Base-by-base conservation (phyloP, 1,140 invertebrate species). In the Drosophila equinoxialis region DNA sequence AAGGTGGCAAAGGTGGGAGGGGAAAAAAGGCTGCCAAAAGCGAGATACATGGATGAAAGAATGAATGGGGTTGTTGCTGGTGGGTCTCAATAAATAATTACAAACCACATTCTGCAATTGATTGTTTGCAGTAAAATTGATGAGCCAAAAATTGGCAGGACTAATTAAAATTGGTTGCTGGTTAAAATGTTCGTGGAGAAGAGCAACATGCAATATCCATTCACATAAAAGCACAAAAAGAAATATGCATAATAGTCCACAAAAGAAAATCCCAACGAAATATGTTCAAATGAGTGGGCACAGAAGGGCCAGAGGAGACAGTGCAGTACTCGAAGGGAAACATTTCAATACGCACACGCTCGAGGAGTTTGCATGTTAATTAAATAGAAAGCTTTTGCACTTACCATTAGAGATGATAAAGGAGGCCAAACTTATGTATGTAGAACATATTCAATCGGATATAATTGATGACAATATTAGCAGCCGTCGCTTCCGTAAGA, bases 321-420 rank as follows among this genome's bases (percentile, higher is more conserved):
- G 58, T 61, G 78, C 20, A 35, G 54, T 64, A 67, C 68, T 83
- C 76, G 71, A 86, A 68, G 69, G 75, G 75, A 65, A 87, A 77
- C 79, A 79, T 71, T 62, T 82, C 71, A 87, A 86, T 82, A 75
- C 71, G 78, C 71, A 79, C 70, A 61, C 51, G 75, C 69, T 86
- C 54, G 70, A 80, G 59, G 45, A 71, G 72, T 68, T 72, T 68
- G 66, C 84, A 87, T 87, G 83, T 86, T 86, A 87, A 87, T 87
- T 87, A 89, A 87, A 87, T 89, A 87, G 83, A 87, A 77, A 87
- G 83, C 72, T 30, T 65, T 51, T 48, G 69, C 76, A 63, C n/a
- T 60, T 41, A n/a, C n/a, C n/a, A n/a, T n/a, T n/a, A 62, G 73
- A 55, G 67, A 73, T 51, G 45, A 51, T 20, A 20, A 51, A 51